Evolutionary conservation across 2,113 vertebrate genomes (phyloP).

Genomic region (Vimba vimba): DNA sequence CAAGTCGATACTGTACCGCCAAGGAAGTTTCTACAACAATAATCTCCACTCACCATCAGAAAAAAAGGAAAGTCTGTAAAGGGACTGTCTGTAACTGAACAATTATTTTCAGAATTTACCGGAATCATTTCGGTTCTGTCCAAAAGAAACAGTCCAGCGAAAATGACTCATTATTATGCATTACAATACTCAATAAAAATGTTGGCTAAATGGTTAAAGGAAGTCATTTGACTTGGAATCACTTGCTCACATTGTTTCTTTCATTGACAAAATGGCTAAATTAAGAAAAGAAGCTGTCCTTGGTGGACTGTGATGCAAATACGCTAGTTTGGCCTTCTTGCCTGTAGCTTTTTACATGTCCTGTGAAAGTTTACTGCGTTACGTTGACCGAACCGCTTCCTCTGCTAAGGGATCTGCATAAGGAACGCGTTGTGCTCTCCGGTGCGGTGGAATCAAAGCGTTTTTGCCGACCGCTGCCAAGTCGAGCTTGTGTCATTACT

Average conservation of each 20-base stretch:
- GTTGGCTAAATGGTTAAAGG: constrained; percentile 10
- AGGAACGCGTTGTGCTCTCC: constrained; percentile 50
- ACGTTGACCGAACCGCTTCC: background rate
- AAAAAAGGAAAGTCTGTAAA: background rate
- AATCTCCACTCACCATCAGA: constrained; percentile 12
- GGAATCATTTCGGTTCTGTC: constrained; percentile 12
- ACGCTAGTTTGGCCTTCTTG: background rate
- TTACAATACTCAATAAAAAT: constrained; percentile 15
- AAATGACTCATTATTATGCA: constrained; percentile 8
- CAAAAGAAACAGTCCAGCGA: constrained; percentile 14
- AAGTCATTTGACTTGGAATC: background rate
- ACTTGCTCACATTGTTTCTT: constrained; percentile 22
- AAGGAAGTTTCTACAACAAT: constrained; percentile 40
- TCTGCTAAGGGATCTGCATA: constrained; percentile 15
- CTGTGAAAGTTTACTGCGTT: constrained; percentile 21
- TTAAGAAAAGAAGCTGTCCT: background rate
- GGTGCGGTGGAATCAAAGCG: constrained; percentile 45
- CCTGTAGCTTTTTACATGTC: constrained; percentile 4
- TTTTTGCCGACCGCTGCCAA: constrained; percentile 40
- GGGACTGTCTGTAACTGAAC: background rate
- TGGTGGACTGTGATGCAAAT: background rate
- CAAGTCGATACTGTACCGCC: constrained; percentile 8
- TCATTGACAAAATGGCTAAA: background rate
- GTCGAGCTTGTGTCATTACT: constrained; percentile 51
- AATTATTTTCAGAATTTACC: constrained; percentile 22